phyloP scores from a whole-genome alignment of 2,113 vertebrate genomes.

The Laticauda colubrina region DNA sequence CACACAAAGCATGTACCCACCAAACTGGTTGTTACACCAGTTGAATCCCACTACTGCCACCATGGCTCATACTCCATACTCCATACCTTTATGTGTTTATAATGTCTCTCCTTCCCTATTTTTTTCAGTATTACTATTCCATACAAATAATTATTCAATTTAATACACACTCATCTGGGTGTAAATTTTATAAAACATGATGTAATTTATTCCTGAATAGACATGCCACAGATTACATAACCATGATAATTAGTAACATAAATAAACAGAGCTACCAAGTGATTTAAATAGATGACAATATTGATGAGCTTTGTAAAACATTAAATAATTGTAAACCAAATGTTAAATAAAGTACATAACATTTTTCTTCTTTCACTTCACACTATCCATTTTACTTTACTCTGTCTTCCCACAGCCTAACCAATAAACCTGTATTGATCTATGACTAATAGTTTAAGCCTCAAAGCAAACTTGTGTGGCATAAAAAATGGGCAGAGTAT shows the following conservation, averaged over 20 bases:
- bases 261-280: neutral
- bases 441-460: neutral
- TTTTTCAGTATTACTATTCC: neutral
- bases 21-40: too few relatives aligned
- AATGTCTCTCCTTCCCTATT: neutral
- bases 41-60: too few relatives aligned
- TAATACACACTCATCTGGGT: neutral
- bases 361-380: neutral
- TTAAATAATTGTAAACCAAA: neutral
- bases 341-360: neutral
- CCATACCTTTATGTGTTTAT: neutral
- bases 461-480: neutral
- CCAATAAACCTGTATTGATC: neutral
- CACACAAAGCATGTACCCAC: too few relatives aligned
- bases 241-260: neutral
- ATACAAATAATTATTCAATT: neutral
- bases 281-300: neutral
- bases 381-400: neutral
- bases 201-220: neutral
- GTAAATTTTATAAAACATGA: neutral
- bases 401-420: neutral
- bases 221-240: neutral
- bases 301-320: neutral
- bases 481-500: neutral
- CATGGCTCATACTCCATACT: neutral